Evolutionary conservation across 2,888 invertebrate genomes (phyloP), one percentile per base, ranked within the genome.

Genomic region (Plagodis dolabraria): DNA sequence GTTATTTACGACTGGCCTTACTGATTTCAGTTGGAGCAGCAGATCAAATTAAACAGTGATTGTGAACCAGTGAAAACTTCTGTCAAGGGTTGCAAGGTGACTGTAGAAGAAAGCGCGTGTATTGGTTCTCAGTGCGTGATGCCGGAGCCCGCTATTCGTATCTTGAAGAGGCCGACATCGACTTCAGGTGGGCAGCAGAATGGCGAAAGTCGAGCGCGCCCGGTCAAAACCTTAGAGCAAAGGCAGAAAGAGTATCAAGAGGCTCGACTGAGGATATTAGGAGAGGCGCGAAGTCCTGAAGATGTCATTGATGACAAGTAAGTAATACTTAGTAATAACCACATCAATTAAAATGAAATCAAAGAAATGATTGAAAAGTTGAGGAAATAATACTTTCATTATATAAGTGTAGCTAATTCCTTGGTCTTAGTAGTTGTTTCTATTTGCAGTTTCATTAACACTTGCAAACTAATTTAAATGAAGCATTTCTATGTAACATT

Each of bases 161-260:
- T 98, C 76, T 87, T 98, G 63, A 96, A 97, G 79, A 93, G 73
- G 89, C 95, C 83, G 87, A 94, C 91, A 47, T 87, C 93, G 42
- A 86, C 95, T 68, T 93, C 93, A 34, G 95, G 95, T 74, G 95
- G 95, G 43, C 96, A 96, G 73, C 86, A 93, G 49, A 96, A 96
- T 53, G 92, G 92, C 5, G 92, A 92, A 64, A 89, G 74, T 60
- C 82, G 88, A 55, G 86, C 91, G 57, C 95, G 96, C 71, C 97
- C 97, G 44, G 96, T 97, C 59, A 97, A 97, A 87, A 96, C 97
- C 47, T 87, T 97, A 47, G 96, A 97, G 87, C 97, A 99, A 94
- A 94, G 98, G 74, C 98, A 98, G 86, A 97, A 97, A 79, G 98
- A 98, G 79, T 99, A 99, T 82, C 98, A 98, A 10, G 96, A 98